A percentile compares a stretch with the other conserved stretches of the same genome.
Conservation (phyloP, 2,113 vertebrate genomes). For the rabbit (Oryctolagus cuniculus) region DNA sequence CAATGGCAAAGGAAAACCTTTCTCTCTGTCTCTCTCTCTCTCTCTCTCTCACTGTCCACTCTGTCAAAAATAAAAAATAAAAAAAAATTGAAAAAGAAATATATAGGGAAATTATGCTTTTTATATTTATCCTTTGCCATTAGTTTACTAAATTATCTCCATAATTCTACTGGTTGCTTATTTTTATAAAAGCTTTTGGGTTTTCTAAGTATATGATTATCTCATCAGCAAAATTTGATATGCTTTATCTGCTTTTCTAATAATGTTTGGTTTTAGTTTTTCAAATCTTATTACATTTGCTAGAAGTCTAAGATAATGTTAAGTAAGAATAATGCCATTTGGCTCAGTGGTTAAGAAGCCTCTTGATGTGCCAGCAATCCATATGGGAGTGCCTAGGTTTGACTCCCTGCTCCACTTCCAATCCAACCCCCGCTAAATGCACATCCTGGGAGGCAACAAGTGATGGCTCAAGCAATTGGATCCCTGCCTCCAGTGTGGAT, state of each 20-base stretch:
- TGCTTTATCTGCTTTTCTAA: neutral
- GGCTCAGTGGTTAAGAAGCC: no score
- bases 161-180: neutral
- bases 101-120: neutral
- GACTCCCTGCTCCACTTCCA: no score
- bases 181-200: neutral
- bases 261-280: neutral
- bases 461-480: no score
- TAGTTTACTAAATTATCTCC: neutral
- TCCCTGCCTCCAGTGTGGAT: no score
- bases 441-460: no score
- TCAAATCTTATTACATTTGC: neutral
- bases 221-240: neutral
- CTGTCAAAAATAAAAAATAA: no score
- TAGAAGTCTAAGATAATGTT: neutral
- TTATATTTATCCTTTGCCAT: neutral
- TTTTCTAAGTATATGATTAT: neutral
- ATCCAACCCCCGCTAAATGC: no score
- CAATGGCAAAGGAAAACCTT: no score
- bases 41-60: no score
- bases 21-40: no score
- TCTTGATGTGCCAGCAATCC: no score
- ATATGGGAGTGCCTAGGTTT: no score
- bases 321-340: neutral
- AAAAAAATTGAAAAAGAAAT: neutral